Conservation (phyloP, 2,797 vertebrate genomes). For the Arnoldichthys spilopterus region DNA sequence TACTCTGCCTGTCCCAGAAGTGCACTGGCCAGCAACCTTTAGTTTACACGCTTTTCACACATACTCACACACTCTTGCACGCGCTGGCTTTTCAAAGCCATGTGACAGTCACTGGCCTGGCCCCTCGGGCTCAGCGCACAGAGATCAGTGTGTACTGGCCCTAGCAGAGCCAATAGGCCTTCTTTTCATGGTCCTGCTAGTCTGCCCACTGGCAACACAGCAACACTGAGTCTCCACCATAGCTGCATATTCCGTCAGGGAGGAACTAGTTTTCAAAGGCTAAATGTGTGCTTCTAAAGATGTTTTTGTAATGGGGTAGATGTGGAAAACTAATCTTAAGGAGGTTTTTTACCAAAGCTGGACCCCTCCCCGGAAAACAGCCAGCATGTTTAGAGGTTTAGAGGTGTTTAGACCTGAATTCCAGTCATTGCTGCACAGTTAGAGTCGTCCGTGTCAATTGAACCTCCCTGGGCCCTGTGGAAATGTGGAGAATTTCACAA, state of each 20-base stretch:
- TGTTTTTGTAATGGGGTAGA: neutral
- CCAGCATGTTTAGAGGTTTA: constrained; percentile 39
- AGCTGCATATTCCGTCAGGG: neutral
- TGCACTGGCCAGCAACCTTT: neutral
- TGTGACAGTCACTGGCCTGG: constrained; percentile 2
- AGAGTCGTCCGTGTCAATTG: constrained; percentile 25
- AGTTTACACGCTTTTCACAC: constrained; percentile 5
- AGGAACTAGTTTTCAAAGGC: neutral
- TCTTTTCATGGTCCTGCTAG: constrained; percentile 6
- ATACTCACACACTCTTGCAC: neutral
- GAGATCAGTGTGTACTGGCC: constrained; percentile 25
- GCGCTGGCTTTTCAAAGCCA: neutral
- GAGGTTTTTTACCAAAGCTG: constrained; percentile 26
- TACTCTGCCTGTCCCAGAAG: constrained; percentile 16
- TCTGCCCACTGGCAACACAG: neutral
- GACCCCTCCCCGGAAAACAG: constrained; percentile 49
- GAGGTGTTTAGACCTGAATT: constrained; percentile 62
- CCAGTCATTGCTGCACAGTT: constrained; percentile 65
- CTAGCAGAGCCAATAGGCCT: constrained; percentile 1
- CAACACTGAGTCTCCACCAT: neutral
- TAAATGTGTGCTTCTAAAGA: neutral
- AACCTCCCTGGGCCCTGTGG: constrained; percentile 14
- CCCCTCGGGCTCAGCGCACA: constrained; percentile 16
- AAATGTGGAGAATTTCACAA: constrained; percentile 45
- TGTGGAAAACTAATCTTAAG: constrained; percentile 31